Evolutionary conservation across 2,797 vertebrate genomes (phyloP).

Genomic region (Otolemur crassicaudatus): DNA sequence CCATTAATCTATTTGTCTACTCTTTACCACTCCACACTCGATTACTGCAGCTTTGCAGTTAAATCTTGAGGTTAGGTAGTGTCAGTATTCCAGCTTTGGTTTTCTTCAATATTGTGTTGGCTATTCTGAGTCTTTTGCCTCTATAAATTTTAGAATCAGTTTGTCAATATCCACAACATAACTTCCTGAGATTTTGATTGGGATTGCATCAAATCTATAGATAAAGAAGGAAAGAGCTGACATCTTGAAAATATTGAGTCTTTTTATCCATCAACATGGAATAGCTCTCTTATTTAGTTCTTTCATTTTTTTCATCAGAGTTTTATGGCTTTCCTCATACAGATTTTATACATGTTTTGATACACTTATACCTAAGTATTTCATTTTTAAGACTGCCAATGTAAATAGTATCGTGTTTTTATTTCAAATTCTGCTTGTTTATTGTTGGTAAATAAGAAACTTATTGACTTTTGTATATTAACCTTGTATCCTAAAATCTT

Average conservation of each 20-base stretch:
- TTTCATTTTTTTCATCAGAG: conserved; percentile 1
- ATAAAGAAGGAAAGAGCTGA: background rate
- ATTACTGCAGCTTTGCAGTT: background rate
- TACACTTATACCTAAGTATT: background rate
- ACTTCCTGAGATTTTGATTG: background rate
- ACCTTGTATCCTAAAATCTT: background rate
- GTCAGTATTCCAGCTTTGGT: background rate
- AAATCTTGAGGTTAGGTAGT: background rate
- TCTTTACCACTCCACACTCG: background rate
- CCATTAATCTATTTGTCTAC: background rate
- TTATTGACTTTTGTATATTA: background rate
- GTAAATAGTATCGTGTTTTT: background rate
- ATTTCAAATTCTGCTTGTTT: background rate
- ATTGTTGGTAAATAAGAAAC: background rate
- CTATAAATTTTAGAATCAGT: background rate
- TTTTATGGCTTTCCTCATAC: background rate
- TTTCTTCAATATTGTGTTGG: background rate
- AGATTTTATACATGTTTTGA: background rate
- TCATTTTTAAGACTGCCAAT: background rate
- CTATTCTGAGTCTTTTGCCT: background rate
- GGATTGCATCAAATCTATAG: background rate
- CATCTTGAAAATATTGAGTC: background rate
- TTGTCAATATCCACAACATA: background rate
- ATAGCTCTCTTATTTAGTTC: background rate
- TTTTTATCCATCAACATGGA: background rate